Evolutionary conservation across 2,113 vertebrate species (phyloP), one percentile per base, ranked within the genome.

Genomic region (Aegotheles bennettii): DNA sequence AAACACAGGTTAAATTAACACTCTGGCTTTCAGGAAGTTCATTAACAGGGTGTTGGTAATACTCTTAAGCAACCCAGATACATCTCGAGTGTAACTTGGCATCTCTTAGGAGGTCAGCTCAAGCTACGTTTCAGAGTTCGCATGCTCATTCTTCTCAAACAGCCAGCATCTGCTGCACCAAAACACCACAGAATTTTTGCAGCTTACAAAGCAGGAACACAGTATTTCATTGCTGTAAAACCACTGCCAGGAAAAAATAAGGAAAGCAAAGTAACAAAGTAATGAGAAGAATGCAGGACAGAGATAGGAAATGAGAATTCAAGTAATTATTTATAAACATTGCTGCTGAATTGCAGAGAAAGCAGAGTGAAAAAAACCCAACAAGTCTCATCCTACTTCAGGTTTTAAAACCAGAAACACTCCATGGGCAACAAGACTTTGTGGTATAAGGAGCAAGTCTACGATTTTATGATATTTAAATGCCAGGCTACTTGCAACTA

Each of bases 31-130:
- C 48, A 43, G 24, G 33, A 45, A 36, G 36, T 29, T 82, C 3
- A 2, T 25, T 57, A 57, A 28, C 81, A 70, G 10, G 10, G 28
- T n/a, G 16, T 26, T 51, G 29, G 11, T 40, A 87, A 68, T 35
- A 71, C 18, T 60, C 17, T 56, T 50, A 38, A 59, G 40, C 21
- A 78, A 53, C 33, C 6, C 26, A 45, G 38, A 9, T 53, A 29
- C 0, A 0, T 45, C 19, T 35, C 1, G 2, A 42, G 47, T 10
- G 16, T 67, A 84, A 71, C 14, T 14, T 29, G 12, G 14, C 24
- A 45, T 28, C 15, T 63, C 38, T 71, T 16, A 11, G 29, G 50
- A 75, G 11, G 23, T 59, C 50, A 78, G 42, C 54, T 76, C 48
- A 76, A 88, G 82, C 5, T 33, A 38, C 3, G 4, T 16, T 56